phyloP scores from a whole-genome alignment of 2,113 vertebrate genomes.

The Dromaius novaehollandiae region DNA sequence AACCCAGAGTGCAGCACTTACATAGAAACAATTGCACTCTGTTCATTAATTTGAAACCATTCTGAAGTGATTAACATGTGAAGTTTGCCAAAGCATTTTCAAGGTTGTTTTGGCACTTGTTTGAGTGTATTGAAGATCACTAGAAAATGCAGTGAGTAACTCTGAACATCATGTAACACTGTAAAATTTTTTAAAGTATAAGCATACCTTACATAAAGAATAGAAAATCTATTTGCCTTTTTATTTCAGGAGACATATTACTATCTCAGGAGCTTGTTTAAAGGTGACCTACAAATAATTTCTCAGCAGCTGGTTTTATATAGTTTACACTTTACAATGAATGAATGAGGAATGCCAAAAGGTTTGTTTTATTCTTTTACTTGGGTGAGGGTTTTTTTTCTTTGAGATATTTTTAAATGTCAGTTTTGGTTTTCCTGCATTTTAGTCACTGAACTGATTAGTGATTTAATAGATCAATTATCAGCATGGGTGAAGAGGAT shows the following conservation, averaged over 20 bases:
- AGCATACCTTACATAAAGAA: neutral
- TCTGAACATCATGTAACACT: neutral
- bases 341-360: conserved; percentile 1
- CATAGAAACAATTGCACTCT: conserved; percentile 61
- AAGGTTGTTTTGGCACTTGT: conserved; percentile 50
- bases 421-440: neutral
- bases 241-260: neutral
- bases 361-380: neutral
- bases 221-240: neutral
- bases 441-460: conserved; percentile 35
- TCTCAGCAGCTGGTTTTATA: neutral
- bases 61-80: conserved; percentile 59
- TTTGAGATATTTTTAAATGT: neutral
- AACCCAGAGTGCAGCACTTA: conserved; percentile 11
- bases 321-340: neutral
- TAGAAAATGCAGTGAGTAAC: neutral
- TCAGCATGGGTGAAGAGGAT: neutral
- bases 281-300: conserved; percentile 30
- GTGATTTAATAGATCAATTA: neutral
- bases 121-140: conserved; percentile 7
- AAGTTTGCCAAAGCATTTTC: conserved; percentile 64
- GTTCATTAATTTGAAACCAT: conserved; percentile 64
- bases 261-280: neutral
- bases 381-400: neutral
- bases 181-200: neutral